phyloP scores from a whole-genome alignment of 2,888 invertebrate species.

The Eupithecia tripunctaria region DNA sequence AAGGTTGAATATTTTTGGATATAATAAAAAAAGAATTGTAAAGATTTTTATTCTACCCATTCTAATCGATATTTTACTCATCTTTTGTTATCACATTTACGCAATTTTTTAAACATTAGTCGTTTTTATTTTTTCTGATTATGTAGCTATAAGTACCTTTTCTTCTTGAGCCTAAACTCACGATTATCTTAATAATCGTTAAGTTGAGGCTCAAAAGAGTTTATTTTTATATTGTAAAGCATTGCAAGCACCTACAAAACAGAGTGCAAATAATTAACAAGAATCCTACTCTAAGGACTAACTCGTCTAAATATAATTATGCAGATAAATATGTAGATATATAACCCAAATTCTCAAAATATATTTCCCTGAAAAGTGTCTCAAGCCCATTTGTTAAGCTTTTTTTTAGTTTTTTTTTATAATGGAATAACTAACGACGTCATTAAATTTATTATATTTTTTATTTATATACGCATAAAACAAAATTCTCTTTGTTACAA shows the following conservation, averaged over 20 bases:
- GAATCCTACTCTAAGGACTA: background rate
- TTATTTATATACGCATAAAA: too few species aligned
- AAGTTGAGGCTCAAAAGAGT: background rate
- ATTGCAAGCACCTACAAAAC: background rate
- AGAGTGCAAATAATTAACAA: background rate
- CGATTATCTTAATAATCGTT: too few species aligned
- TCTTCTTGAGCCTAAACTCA: too few species aligned
- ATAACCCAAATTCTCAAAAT: background rate
- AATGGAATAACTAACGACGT: too few species aligned
- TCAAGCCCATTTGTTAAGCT: background rate
- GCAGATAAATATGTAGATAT: too few species aligned
- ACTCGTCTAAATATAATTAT: background rate
- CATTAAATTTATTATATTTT: too few species aligned
- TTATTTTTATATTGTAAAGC: background rate
- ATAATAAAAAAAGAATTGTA: background rate
- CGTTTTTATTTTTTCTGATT: too few species aligned
- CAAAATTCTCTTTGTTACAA: slow-evolving; percentile 33
- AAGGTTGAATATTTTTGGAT: background rate
- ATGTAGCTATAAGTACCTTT: too few species aligned
- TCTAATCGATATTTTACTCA: background rate
- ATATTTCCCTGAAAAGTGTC: background rate
- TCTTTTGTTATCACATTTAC: too few species aligned
- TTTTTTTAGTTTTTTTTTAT: too few species aligned
- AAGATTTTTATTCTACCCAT: background rate
- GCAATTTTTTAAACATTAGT: too few species aligned